phyloP scores from a whole-genome alignment of 2,888 invertebrate species.

The Philereme vetulata region DNA sequence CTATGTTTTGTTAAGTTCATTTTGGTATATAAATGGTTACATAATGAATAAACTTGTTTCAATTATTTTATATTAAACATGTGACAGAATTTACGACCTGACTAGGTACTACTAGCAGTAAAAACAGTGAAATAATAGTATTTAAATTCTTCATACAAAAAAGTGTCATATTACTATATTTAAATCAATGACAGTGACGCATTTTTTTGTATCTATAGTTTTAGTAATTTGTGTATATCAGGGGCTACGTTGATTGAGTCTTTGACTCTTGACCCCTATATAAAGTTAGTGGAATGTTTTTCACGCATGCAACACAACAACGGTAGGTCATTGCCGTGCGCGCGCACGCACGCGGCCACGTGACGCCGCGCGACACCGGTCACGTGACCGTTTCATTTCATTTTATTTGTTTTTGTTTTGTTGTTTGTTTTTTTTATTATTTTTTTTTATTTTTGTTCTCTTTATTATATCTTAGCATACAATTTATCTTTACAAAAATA shows the following conservation, averaged over 20 bases:
- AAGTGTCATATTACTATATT: too few species aligned
- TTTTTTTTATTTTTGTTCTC: slow-evolving; percentile 75
- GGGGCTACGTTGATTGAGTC: slow-evolving; percentile 45
- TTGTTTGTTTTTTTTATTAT: slow-evolving; percentile 61
- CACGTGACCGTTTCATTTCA: slow-evolving; percentile 43
- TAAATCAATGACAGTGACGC: too few species aligned
- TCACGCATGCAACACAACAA: slow-evolving; percentile 50
- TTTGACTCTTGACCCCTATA: slow-evolving; percentile 69
- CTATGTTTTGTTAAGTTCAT: too few species aligned
- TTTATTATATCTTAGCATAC: slow-evolving; percentile 82
- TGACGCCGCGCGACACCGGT: slow-evolving; percentile 51
- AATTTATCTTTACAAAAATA: slow-evolving; percentile 82
- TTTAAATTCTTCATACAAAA: too few species aligned
- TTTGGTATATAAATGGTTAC: too few species aligned
- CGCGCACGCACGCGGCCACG: slow-evolving; percentile 52
- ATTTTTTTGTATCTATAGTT: too few species aligned
- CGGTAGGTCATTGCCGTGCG: slow-evolving; percentile 74
- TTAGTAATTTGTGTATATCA: neutral
- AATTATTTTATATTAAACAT: too few species aligned
- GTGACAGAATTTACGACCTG: too few species aligned
- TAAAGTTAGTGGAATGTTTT: slow-evolving; percentile 40
- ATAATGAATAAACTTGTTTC: too few species aligned
- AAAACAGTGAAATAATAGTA: too few species aligned
- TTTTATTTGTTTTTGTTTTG: slow-evolving; percentile 48
- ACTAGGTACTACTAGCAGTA: too few species aligned